phyloP scores from a whole-genome alignment of 2,888 invertebrate genomes.

The Mesorhabditis belari region DNA sequence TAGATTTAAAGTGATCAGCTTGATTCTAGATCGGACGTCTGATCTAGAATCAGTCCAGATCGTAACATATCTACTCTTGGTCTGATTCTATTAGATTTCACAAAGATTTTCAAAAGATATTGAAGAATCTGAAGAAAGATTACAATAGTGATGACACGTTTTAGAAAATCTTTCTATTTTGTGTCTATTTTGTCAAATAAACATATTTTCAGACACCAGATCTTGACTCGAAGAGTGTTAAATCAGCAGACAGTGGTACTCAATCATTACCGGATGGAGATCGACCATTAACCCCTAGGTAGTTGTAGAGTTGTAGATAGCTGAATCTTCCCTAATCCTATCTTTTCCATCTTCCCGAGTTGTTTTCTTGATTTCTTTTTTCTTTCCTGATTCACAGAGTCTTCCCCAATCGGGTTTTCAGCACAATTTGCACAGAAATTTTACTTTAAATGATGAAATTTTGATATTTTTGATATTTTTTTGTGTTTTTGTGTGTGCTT shows the following conservation, averaged over 20 bases:
- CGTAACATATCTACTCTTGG: too few relatives aligned
- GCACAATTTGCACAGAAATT: too few relatives aligned
- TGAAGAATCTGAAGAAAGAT: too few relatives aligned
- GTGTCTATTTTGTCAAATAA: neutral
- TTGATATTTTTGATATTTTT: too few relatives aligned
- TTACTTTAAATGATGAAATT: too few relatives aligned
- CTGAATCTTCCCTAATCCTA: neutral
- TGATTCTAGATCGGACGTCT: too few relatives aligned
- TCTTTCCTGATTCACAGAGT: neutral
- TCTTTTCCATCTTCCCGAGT: neutral
- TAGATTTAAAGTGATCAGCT: too few relatives aligned
- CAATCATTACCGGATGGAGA: neutral
- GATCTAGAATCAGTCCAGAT: too few relatives aligned
- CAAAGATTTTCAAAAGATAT: too few relatives aligned
- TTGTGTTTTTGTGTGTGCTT: too few relatives aligned
- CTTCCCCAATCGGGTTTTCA: neutral
- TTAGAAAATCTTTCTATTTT: neutral
- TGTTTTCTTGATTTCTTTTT: neutral
- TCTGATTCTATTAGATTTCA: too few relatives aligned
- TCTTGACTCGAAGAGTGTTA: neutral
- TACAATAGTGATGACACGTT: too few relatives aligned
- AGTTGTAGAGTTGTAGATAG: neutral
- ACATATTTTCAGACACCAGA: neutral
- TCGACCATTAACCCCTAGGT: neutral
- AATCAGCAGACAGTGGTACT: neutral